Evolutionary conservation across 2,888 invertebrate genomes (phyloP).

Genomic region (Cataglyphis altisquamis): DNA sequence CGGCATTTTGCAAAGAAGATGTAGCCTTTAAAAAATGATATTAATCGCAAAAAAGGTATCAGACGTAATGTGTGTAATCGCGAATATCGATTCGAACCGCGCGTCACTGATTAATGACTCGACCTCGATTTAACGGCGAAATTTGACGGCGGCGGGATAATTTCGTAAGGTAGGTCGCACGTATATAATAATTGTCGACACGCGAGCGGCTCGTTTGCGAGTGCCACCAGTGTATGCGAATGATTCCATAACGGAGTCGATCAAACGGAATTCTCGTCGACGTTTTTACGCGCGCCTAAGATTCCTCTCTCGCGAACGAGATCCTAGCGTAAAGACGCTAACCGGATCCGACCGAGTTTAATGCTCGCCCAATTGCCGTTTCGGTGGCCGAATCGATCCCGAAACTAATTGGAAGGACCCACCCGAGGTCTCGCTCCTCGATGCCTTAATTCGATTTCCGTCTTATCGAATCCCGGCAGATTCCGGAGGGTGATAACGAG

Average conservation of each 20-base stretch:
- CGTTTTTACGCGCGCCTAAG: not conserved
- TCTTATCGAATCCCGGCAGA: conserved; percentile 66
- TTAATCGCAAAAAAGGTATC: conserved; percentile 3
- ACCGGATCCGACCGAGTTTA: conserved; percentile 11
- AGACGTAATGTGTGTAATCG: not conserved
- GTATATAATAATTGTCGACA: conserved; percentile 44
- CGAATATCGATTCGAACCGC: conserved; percentile 37
- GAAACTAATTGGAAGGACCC: conserved; percentile 71
- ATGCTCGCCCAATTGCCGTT: conserved; percentile 66
- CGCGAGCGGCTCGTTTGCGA: conserved; percentile 54
- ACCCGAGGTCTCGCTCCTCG: conserved; percentile 50
- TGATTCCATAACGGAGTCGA: conserved; percentile 41
- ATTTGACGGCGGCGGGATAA: conserved; percentile 47
- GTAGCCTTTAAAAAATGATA: not conserved
- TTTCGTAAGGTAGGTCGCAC: conserved; percentile 43
- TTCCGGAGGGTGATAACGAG: conserved; percentile 76
- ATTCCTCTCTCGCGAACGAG: not conserved
- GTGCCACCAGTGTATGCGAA: conserved; percentile 11
- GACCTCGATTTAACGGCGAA: conserved; percentile 48
- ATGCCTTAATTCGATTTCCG: conserved; percentile 76
- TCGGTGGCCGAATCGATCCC: conserved; percentile 58
- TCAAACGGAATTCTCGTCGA: conserved; percentile 4
- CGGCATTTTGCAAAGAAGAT: not conserved
- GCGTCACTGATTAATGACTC: conserved; percentile 48
- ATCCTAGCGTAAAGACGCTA: conserved; percentile 4